Conservation (phyloP, 1,140 invertebrate species). For the Drosophila sproati region DNA sequence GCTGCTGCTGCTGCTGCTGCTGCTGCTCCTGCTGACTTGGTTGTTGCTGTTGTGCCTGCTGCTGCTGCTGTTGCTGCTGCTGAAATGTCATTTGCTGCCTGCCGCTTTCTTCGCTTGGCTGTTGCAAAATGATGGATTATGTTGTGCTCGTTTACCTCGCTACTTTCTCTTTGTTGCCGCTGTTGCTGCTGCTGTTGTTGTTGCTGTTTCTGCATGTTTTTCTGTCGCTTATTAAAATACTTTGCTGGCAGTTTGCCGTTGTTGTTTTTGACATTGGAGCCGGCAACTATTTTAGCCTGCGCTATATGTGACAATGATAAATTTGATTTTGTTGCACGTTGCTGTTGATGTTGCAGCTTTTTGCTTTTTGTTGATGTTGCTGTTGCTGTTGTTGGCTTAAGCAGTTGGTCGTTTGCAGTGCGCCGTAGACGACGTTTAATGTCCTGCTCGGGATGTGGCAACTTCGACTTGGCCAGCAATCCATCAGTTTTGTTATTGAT, state of each 20-base stretch:
- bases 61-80: conserved; percentile 51
- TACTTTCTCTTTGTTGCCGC: conserved; percentile 21
- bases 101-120: conserved; percentile 63
- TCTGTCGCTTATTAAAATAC: conserved; percentile 82
- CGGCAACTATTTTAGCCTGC: conserved; percentile 48
- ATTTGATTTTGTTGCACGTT: conserved; percentile 78
- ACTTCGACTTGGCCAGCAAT: conserved; percentile 64
- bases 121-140: conserved; percentile 82
- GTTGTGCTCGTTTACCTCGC: conserved; percentile 65
- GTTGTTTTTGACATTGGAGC: conserved; percentile 56
- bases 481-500: conserved; percentile 82
- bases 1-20: conserved; percentile 33
- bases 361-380: conserved; percentile 54
- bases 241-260: conserved; percentile 73
- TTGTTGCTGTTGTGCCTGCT: conserved; percentile 41
- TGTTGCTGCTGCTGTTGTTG: conserved; percentile 3
- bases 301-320: conserved; percentile 82
- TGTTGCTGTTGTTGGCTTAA: conserved; percentile 36
- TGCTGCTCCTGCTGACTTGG: conserved; percentile 16
- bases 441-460: conserved; percentile 27
- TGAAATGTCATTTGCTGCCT: conserved; percentile 65
- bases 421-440: conserved; percentile 62
- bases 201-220: conserved; percentile 76
- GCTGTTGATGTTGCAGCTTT: conserved; percentile 49
- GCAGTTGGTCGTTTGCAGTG: conserved; percentile 35